phyloP scores from a whole-genome alignment of 2,113 vertebrate species.

The Phocoena sinus region DNA sequence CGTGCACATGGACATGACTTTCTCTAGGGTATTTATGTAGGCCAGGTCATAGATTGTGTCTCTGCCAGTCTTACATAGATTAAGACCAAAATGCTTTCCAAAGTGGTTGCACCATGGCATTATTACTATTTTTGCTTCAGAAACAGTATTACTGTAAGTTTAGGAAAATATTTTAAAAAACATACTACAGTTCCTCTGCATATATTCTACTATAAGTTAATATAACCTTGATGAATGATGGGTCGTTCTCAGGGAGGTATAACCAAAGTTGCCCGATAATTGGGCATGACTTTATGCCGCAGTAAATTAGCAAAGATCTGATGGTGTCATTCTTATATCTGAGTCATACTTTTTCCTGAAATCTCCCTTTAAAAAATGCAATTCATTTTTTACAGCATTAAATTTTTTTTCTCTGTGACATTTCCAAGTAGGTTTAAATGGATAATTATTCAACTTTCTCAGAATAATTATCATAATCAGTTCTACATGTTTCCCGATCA shows the following conservation, averaged over 20 bases:
- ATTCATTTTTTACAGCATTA: background rate
- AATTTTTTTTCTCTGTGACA: slow-evolving; percentile 1
- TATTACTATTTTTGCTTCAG: background rate
- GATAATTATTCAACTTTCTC: slow-evolving; percentile 2
- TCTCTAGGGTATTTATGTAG: background rate
- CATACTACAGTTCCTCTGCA: background rate
- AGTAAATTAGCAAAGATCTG: background rate
- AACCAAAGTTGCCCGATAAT: background rate
- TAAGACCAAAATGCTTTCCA: background rate
- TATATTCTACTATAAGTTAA: background rate
- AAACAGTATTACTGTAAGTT: background rate
- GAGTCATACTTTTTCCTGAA: background rate
- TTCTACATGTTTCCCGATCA: slow-evolving; percentile 26
- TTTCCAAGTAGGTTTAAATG: background rate
- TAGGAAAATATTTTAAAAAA: background rate
- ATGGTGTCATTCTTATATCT: background rate
- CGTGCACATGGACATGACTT: background rate
- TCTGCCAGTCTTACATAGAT: background rate
- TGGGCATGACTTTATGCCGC: background rate
- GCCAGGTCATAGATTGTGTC: background rate
- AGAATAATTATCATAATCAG: background rate
- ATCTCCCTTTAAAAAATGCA: slow-evolving; percentile 32
- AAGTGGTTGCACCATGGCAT: background rate
- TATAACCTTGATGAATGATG: background rate
- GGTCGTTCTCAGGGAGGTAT: background rate